Evolutionary conservation across 2,888 invertebrate species (phyloP), one percentile per base, ranked within the genome.

Genomic region (Spodoptera exigua): DNA sequence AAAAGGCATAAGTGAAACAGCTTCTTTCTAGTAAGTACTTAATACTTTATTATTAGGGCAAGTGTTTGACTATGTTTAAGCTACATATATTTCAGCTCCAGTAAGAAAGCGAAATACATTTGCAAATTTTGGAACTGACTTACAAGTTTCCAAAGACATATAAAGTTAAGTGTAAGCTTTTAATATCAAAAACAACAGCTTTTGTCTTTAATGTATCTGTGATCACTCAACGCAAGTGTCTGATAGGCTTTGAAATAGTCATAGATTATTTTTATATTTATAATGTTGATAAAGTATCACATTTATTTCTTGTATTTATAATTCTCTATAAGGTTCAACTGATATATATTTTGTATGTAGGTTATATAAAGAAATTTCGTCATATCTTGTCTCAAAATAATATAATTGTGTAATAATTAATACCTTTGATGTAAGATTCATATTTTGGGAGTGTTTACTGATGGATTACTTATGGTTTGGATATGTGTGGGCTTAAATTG

Each of bases 381-480:
- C 72, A 74, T 81, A 81, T 80, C 76, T 72, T 74, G 59, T 70
- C 58, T 27, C 76, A 70, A 40, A 56, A 35, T 54, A 52, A 41
- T 39, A 27, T 57, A 67, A 49, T 21, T 51, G 61, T 44, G 18
- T 9, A 58, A 61, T 46, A 60, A 53, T 66, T 45, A 71, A 51
- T 55, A 58, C 56, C 54, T 62, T 63, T 66, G 35, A 54, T 52
- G 51, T 70, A 79, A 74, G 70, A 70, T 75, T 80, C 78, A 85
- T 89, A 90, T 91, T 90, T 91, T 90, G 81, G 78, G 87, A 88
- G 80, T 83, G 83, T 90, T 88, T 90, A 87, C 80, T 81, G 70
- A 75, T 61, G 67, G 63, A 62, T 66, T 57, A 46, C 56, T 48
- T 57, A 65, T 57, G 73, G 73, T 70, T 56, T 79, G 70, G 56